Conservation (phyloP, 2,888 invertebrate genomes). For the Cotesia congregata region DNA sequence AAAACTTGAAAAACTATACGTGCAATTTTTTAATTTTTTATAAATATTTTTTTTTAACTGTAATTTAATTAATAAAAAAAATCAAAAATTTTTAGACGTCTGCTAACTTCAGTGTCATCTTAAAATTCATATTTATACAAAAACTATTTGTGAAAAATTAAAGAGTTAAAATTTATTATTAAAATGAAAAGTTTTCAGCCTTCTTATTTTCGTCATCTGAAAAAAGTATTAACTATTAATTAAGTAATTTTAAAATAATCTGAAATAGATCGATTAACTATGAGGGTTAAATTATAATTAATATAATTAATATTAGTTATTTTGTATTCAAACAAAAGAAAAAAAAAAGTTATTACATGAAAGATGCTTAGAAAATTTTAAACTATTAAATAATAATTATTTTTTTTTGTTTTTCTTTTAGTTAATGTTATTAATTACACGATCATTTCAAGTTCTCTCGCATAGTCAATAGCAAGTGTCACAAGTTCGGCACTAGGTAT, state of each 20-base stretch:
- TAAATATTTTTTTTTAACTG: no score
- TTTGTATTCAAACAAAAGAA: constrained; percentile 49
- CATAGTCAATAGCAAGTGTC: constrained; percentile 95
- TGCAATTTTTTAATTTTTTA: no score
- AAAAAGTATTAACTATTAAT: no score
- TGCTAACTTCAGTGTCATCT: no score
- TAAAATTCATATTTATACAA: not conserved
- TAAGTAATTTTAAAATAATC: no score
- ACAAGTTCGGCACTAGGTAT: constrained; percentile 93
- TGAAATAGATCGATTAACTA: not conserved
- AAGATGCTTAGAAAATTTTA: not conserved
- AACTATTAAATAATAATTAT: constrained; percentile 3
- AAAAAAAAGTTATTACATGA: constrained; percentile 41
- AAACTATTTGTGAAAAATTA: no score
- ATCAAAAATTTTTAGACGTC: no score
- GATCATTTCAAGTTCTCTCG: constrained; percentile 98
- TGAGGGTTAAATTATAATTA: not conserved
- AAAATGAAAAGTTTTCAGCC: no score
- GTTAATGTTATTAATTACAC: constrained; percentile 76
- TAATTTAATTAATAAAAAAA: no score
- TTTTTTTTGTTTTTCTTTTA: constrained; percentile 53
- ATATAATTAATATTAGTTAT: not conserved
- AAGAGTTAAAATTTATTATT: no score
- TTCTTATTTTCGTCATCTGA: no score
- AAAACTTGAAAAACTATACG: no score